These are phyloP conservation scores for Engystomops pustulosus DNA, from an alignment of 2,113 vertebrate genomes.

Conservation along the genomic window DNA sequence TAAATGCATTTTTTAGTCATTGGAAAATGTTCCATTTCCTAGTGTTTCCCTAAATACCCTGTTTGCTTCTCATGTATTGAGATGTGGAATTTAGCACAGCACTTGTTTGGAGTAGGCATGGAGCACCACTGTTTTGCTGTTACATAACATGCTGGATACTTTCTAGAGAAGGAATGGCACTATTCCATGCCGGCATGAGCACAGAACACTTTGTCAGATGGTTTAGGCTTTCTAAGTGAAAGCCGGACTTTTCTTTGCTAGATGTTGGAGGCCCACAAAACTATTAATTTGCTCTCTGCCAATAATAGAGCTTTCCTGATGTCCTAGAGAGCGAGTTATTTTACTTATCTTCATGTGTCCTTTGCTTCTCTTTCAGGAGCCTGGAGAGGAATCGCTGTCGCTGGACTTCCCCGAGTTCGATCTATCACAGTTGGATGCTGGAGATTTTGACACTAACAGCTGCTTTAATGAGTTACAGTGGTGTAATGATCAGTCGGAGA, in stretches of 20 bases:
- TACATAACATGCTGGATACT: neutral
- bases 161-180: too few relatives aligned
- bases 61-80: neutral
- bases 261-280: neutral
- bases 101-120: neutral
- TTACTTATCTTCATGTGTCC: neutral
- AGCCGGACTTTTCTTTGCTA: neutral
- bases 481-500: slow-evolving; percentile 84
- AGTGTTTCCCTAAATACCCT: neutral
- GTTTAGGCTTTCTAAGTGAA: neutral
- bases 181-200: too few relatives aligned
- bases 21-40: neutral
- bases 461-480: slow-evolving; percentile 93
- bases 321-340: neutral
- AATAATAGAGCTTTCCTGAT: slow-evolving; percentile 8
- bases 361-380: slow-evolving; percentile 75
- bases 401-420: slow-evolving; percentile 95
- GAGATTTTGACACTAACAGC: slow-evolving; percentile 90
- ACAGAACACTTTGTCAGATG: neutral
- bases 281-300: neutral
- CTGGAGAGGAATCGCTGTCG: slow-evolving; percentile 89
- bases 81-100: neutral
- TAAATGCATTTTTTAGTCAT: neutral
- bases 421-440: slow-evolving; percentile 93
- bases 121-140: neutral